Percentiles rank a stretch among this genome's conserved stretches.
These are phyloP conservation scores for Oppia nitens DNA, from an alignment of 1,140 invertebrate species.

Conservation along the genomic window DNA sequence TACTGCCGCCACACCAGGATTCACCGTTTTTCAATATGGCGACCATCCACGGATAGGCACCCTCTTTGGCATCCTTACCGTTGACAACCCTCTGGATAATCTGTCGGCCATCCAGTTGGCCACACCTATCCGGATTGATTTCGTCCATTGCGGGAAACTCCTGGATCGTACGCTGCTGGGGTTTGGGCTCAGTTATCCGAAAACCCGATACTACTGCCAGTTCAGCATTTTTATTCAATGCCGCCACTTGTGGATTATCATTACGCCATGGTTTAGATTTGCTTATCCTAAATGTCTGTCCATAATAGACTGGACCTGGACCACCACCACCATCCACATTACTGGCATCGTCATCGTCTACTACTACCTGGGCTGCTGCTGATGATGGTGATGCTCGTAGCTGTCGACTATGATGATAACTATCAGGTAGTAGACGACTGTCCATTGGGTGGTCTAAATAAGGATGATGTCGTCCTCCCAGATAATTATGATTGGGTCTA, in stretches of 20 bases:
- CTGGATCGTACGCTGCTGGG: background rate
- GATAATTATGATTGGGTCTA: no score
- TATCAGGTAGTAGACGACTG: no score
- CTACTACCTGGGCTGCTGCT: no score
- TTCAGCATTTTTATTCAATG: background rate
- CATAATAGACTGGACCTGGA: no score
- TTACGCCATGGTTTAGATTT: background rate
- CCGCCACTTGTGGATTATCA: background rate
- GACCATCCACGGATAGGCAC: background rate
- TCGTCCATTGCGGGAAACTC: background rate
- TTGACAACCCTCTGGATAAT: background rate
- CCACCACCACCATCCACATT: no score
- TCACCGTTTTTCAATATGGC: background rate
- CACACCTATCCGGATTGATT: no score
- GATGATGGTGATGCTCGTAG: no score
- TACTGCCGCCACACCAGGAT: background rate
- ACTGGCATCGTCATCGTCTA: no score
- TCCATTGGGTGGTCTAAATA: no score
- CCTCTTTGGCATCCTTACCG: background rate
- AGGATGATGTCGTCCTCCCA: no score
- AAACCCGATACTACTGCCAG: background rate
- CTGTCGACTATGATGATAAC: no score
- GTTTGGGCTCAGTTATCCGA: background rate
- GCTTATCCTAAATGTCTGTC: background rate
- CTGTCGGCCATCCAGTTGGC: background rate